Conservation (phyloP, 2,113 vertebrate species). For the Daboia siamensis region DNA sequence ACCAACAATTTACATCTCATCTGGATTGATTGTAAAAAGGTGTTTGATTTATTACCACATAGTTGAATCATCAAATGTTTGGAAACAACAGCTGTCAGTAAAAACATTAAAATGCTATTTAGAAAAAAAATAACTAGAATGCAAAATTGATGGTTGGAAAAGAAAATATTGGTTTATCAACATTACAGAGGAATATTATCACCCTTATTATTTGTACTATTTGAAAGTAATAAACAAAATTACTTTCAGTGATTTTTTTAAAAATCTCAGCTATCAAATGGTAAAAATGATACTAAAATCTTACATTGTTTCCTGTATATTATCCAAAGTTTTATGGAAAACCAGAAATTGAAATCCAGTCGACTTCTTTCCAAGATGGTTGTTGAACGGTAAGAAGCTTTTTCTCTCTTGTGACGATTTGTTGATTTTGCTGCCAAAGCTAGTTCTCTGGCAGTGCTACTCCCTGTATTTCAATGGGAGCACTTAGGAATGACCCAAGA, state of each 20-base stretch:
- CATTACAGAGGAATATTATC: not conserved
- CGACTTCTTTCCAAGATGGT: too few species aligned
- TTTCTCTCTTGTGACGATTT: too few species aligned
- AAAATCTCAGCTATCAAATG: not conserved
- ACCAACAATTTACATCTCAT: too few species aligned
- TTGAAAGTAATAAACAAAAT: not conserved
- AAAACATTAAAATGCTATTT: not conserved
- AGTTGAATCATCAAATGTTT: not conserved
- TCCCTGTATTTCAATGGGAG: too few species aligned
- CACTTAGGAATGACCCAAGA: too few species aligned
- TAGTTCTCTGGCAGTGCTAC: too few species aligned
- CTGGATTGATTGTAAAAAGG: not conserved
- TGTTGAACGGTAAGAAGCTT: too few species aligned
- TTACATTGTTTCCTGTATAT: not conserved
- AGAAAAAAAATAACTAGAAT: not conserved
- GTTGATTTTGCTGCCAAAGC: too few species aligned
- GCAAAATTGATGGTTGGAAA: not conserved
- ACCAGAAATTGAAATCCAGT: too few species aligned
- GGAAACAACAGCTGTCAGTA: not conserved
- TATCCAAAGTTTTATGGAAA: too few species aligned
- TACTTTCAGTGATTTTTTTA: not conserved
- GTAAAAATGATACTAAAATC: not conserved
- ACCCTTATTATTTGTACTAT: not conserved
- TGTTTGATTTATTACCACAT: not conserved
- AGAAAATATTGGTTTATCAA: not conserved